Evolutionary conservation across 1,140 invertebrate genomes (phyloP), one percentile per base, ranked within the genome.

Genomic region (Andricus grossulariae): DNA sequence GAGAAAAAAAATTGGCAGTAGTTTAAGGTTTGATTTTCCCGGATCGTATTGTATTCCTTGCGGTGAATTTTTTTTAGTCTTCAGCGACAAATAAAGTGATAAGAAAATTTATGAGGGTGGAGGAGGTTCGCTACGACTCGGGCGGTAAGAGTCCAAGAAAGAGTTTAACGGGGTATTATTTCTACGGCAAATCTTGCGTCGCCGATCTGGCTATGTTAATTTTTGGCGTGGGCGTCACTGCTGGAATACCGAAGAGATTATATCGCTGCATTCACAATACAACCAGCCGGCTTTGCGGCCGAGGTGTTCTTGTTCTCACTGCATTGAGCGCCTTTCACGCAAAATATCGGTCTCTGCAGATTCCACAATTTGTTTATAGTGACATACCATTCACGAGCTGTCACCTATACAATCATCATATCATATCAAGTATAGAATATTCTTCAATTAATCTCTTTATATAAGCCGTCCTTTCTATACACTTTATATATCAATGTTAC

Each of bases 131-230:
- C 32, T 16, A 5, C 5, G 16, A 66, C 25, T 66, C 25, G 39
- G 25, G 18, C 52, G 18, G 52, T 66, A 21, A 55, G 13, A 66
- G 32, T 66, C 60, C 32, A 15, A 39, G 60, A 66, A 66, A 45
- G 39, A 45, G 39, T 45, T 45, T 45, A 11, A 25, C 19, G 16
- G 60, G 60, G 72, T 78, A 80, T 83, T 83, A 83, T 82, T 76
- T 77, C 55, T 74, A 39, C 50, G 73, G 71, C 60, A 75, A 80
- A 82, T 84, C 78, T 80, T 19, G 19, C 21, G 5, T 50, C 54
- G 39, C 32, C 71, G 72, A 86, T 83, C 84, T 79, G 76, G 71
- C 72, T 85, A 88, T 88, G 86, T 76, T 86, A 87, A 87, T 86
- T 82, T 15, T 70, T 52, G 55, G 79, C 74, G 82, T 80, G 81